phyloP scores from a whole-genome alignment of 2,797 vertebrate genomes.

The Knipowitschia caucasica region DNA sequence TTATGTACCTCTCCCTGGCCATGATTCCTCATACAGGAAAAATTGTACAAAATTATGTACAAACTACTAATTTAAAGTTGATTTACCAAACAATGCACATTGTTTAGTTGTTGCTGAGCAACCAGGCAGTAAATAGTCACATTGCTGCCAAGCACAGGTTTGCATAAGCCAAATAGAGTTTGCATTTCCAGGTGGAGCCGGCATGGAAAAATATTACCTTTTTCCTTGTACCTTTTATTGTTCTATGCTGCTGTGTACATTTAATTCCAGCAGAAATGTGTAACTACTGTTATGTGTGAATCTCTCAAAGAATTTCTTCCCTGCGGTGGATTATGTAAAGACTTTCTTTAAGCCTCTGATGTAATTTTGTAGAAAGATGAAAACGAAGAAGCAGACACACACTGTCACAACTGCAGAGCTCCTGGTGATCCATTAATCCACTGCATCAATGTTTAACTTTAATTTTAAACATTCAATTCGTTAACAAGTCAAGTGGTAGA shows the following conservation, averaged over 20 bases:
- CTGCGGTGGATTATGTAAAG: slow-evolving; percentile 35
- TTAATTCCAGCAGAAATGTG: neutral
- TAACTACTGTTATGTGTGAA: slow-evolving; percentile 10
- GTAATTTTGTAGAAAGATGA: slow-evolving; percentile 31
- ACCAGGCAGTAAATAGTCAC: slow-evolving; percentile 14
- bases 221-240: slow-evolving; percentile 18
- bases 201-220: slow-evolving; percentile 27
- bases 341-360: slow-evolving; percentile 33
- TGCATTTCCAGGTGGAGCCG: slow-evolving; percentile 55
- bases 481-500: slow-evolving; percentile 24
- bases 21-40: neutral
- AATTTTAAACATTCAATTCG: slow-evolving; percentile 26
- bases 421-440: slow-evolving; percentile 44
- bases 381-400: slow-evolving; percentile 11
- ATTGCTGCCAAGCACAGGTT: slow-evolving; percentile 40
- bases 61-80: neutral
- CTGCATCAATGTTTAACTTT: slow-evolving; percentile 35
- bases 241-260: slow-evolving; percentile 18
- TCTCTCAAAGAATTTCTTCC: slow-evolving; percentile 20
- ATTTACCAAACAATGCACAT: slow-evolving; percentile 6
- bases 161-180: slow-evolving; percentile 53
- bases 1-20: slow-evolving; percentile 3
- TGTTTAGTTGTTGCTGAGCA: slow-evolving; percentile 46
- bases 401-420: slow-evolving; percentile 29
- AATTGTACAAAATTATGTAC: neutral